Percentiles rank a stretch among this genome's conserved stretches.
These are phyloP conservation scores for Etia nguti DNA, from an alignment of 2,113 vertebrate species.

Conservation along the genomic window DNA sequence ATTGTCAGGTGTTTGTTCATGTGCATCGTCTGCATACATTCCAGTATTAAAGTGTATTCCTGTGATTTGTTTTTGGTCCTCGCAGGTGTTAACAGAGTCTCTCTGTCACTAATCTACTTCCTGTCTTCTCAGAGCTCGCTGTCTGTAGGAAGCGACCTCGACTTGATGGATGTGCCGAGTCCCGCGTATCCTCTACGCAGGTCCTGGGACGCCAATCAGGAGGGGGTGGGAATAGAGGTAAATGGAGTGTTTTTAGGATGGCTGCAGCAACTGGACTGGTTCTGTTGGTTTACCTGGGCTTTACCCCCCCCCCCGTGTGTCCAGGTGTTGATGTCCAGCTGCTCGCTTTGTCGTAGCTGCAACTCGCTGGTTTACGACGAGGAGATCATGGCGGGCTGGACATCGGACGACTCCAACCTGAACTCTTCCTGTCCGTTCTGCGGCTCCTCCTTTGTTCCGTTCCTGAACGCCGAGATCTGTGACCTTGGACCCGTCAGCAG, in stretches of 20 bases:
- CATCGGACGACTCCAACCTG: slow-evolving; percentile 92
- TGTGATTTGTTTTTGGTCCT: background rate
- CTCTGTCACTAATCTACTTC: background rate
- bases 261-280: background rate
- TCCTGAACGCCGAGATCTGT: slow-evolving; percentile 84
- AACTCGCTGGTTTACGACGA: slow-evolving; percentile 86
- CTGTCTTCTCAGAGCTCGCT: slow-evolving; percentile 78
- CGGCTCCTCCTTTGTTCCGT: slow-evolving; percentile 80
- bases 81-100: background rate
- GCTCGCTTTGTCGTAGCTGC: slow-evolving; percentile 83
- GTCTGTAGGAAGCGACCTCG: slow-evolving; percentile 85
- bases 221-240: slow-evolving; percentile 79
- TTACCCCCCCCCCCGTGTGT: slow-evolving; percentile 35
- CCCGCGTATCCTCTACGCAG: slow-evolving; percentile 68
- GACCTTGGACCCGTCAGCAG: slow-evolving; percentile 74
- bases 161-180: slow-evolving; percentile 76
- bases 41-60: background rate
- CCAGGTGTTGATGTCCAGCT: slow-evolving; percentile 83
- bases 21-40: background rate
- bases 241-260: background rate
- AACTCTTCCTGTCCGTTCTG: slow-evolving; percentile 91
- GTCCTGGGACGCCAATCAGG: slow-evolving; percentile 75
- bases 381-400: slow-evolving; percentile 96
- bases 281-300: background rate
- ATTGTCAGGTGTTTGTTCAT: background rate